These are phyloP conservation scores for Cnemophilus loriae DNA, from an alignment of 2,113 vertebrate genomes.

Conservation along the genomic window DNA sequence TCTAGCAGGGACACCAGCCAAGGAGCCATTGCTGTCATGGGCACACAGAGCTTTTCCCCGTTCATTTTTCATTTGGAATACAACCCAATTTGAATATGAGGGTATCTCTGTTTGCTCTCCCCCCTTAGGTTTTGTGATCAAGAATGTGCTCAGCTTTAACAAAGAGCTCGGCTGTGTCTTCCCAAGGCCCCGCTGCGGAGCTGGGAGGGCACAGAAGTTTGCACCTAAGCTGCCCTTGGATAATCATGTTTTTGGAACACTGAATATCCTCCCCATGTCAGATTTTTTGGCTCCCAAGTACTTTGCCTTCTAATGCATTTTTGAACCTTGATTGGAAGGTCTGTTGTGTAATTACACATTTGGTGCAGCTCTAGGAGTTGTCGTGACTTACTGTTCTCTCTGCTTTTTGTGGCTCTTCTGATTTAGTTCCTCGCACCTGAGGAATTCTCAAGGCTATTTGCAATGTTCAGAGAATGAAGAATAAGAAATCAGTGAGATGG, in stretches of 20 bases:
- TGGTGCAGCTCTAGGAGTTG: neutral
- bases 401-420: neutral
- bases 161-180: neutral
- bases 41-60: neutral
- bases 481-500: neutral
- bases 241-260: neutral
- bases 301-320: neutral
- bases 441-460: neutral
- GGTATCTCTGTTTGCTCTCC: neutral
- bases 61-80: neutral
- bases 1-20: neutral
- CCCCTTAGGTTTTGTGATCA: neutral
- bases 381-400: neutral
- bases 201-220: neutral
- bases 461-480: neutral
- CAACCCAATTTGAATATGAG: neutral
- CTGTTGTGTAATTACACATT: neutral
- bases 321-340: neutral
- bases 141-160: neutral
- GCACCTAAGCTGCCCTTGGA: neutral
- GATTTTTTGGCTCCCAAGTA: neutral
- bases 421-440: neutral
- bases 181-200: neutral
- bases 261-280: neutral
- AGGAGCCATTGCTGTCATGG: neutral